These are phyloP conservation scores for Megalops atlanticus DNA, from an alignment of 2,113 vertebrate species.

Conservation along the genomic window DNA sequence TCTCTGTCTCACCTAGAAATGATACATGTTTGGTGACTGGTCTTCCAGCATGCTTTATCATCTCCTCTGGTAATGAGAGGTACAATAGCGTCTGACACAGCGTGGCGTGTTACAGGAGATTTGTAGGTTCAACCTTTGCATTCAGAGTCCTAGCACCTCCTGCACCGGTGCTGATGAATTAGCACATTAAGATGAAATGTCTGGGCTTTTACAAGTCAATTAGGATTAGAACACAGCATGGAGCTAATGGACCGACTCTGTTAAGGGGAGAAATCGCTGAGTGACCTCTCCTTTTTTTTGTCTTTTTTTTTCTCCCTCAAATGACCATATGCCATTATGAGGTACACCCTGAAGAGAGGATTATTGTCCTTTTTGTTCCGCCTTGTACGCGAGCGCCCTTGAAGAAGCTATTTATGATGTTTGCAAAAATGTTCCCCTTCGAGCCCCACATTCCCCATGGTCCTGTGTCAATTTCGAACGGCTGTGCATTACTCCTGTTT, in stretches of 20 bases:
- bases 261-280: slow-evolving; percentile 45
- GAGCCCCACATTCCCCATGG: slow-evolving; percentile 52
- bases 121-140: slow-evolving; percentile 32
- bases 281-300: neutral
- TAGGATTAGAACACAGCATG: slow-evolving; percentile 79
- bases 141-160: slow-evolving; percentile 55
- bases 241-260: slow-evolving; percentile 66
- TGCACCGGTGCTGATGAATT: slow-evolving; percentile 65
- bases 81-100: too few species aligned
- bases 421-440: slow-evolving; percentile 63
- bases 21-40: too few species aligned
- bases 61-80: too few species aligned
- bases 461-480: slow-evolving; percentile 16
- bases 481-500: neutral
- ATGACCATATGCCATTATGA: neutral
- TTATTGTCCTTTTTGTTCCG: slow-evolving; percentile 21
- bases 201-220: slow-evolving; percentile 72
- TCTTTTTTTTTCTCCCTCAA: neutral
- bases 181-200: slow-evolving; percentile 75
- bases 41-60: too few species aligned
- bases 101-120: neutral
- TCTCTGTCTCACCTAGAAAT: too few species aligned
- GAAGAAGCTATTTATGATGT: slow-evolving; percentile 57
- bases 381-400: slow-evolving; percentile 23
- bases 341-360: neutral